Base-by-base conservation (phyloP, 2,797 vertebrate species). In the Cyclura pinguis region DNA sequence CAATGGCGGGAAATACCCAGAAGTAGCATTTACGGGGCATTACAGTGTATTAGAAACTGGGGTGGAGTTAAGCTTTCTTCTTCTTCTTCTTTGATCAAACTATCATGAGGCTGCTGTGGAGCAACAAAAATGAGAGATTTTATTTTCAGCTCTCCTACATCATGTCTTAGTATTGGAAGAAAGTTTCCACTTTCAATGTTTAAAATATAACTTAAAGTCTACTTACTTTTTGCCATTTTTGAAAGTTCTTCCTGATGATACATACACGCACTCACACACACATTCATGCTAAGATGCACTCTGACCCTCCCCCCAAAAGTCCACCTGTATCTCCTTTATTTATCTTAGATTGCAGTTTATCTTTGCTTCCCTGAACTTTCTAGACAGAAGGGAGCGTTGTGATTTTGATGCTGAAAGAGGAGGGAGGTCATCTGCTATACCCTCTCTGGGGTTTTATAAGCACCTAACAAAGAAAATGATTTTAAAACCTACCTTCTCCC, bases 401-500 rank as follows among this genome's bases (percentile, higher is more conserved):
- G 91, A 7, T 69, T 38, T 80, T 52, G 80, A 62, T 69, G 1
- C 80, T 47, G 10, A n/a, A 20, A 50, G 84, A 32, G n/a, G 47
- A 62, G 55, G 7, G 88, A 22, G 77, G 24, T 12, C 84, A 87
- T 84, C 67, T 72, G 74, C 88, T 86, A 0, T 64, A n/a, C 29
- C 88, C 89, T 91, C 73, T 35, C 64, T 80, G n/a, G 64, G 52
- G 29, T 80, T 73, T 80, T 73, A 47, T 74, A 81, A 72, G 52
- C 18, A n/a, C n/a, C 64, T 72, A 38, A 86, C 57, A 83, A 90
- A 89, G 57, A 83, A 38, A 83, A 55, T 67, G 24, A 42, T 85
- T 90, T 76, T 67, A 90, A 90, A 77, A 35, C 91, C 83, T 42
- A 81, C 91, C 84, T n/a, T 59, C 35, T 94, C 42, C 2, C 90